Evolutionary conservation across 2,888 invertebrate genomes (phyloP).

Genomic region (Spisula solida): DNA sequence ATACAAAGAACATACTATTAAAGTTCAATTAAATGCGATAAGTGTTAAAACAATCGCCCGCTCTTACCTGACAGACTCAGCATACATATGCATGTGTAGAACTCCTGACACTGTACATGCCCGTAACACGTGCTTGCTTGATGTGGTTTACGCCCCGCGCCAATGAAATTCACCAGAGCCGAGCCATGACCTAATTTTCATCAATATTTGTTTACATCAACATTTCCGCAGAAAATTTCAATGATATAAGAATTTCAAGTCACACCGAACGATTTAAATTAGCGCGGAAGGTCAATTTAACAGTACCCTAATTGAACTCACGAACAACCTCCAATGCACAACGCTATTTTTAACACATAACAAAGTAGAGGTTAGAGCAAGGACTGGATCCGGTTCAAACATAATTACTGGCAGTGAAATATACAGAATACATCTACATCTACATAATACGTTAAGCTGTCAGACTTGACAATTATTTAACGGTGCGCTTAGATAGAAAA

Average conservation of each 20-base stretch:
- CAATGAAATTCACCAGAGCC: conserved; percentile 12
- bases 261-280: no score
- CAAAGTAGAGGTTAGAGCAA: not conserved
- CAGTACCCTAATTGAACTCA: no score
- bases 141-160: not conserved
- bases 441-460: no score
- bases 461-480: no score
- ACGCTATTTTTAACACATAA: not conserved
- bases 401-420: no score
- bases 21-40: not conserved
- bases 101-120: conserved; percentile 37
- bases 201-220: conserved; percentile 3
- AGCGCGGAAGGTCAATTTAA: no score
- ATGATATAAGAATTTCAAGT: no score
- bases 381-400: not conserved
- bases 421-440: no score
- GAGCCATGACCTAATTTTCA: not conserved
- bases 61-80: not conserved
- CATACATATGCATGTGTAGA: not conserved
- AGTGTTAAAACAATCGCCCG: not conserved
- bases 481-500: no score
- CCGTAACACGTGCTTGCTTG: conserved; percentile 53
- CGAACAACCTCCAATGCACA: no score
- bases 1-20: no score
- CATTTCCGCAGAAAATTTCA: not conserved